A percentile compares a stretch with the other conserved stretches of the same genome.
phyloP scores from a whole-genome alignment of 2,797 vertebrate genomes.

The Philypnodon macrostomus region DNA sequence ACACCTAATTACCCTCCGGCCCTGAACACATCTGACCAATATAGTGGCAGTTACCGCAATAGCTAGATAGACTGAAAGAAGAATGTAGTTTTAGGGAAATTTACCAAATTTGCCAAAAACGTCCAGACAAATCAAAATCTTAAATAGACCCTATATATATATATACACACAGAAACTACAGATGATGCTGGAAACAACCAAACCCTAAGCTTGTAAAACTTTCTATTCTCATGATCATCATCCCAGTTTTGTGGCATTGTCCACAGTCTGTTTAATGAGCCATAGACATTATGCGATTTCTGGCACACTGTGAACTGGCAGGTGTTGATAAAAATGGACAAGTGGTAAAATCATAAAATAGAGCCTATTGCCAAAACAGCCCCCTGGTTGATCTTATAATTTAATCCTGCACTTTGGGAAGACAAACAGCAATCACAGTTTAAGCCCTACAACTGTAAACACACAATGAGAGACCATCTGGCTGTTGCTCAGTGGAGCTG shows the following conservation, averaged over 20 bases:
- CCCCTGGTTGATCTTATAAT: slow-evolving; percentile 31
- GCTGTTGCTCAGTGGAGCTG: slow-evolving; percentile 8
- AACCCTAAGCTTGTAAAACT: not conserved
- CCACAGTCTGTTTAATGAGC: slow-evolving; percentile 18
- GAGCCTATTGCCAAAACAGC: slow-evolving; percentile 25
- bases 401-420: slow-evolving; percentile 34
- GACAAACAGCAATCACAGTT: slow-evolving; percentile 41
- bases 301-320: slow-evolving; percentile 32
- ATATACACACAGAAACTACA: too few relatives aligned
- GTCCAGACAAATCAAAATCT: too few relatives aligned
- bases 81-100: too few relatives aligned
- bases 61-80: too few relatives aligned
- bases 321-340: slow-evolving; percentile 9
- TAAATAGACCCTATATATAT: too few relatives aligned
- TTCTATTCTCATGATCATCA: slow-evolving; percentile 7
- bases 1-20: too few relatives aligned
- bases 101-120: too few relatives aligned
- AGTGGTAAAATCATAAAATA: slow-evolving; percentile 38
- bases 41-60: too few relatives aligned
- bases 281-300: slow-evolving; percentile 19
- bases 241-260: slow-evolving; percentile 17
- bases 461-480: slow-evolving; percentile 45
- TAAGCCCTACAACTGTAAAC: slow-evolving; percentile 23
- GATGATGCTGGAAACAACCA: too few relatives aligned
- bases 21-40: too few relatives aligned